Evolutionary conservation across 1,140 invertebrate species (phyloP).

Genomic region (Hesperophylax magnus): DNA sequence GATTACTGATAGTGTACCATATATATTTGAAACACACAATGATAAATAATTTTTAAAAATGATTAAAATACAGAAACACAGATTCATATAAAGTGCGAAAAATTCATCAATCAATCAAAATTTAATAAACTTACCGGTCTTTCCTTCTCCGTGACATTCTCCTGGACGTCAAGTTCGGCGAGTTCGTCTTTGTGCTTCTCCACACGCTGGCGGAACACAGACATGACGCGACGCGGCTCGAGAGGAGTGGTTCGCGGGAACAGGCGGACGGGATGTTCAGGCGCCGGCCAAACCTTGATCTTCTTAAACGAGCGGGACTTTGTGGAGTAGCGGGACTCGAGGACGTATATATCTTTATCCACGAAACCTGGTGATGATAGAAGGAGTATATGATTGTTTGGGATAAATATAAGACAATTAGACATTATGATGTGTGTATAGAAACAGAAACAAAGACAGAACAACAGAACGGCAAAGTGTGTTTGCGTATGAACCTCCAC

Average conservation of each 20-base stretch:
- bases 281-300: constrained; percentile 89
- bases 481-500: too few species aligned
- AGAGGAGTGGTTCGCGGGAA: constrained; percentile 66
- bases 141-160: constrained; percentile 84
- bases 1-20: too few species aligned
- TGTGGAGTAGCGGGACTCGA: constrained; percentile 94
- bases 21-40: too few species aligned
- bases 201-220: constrained; percentile 92
- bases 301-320: constrained; percentile 92
- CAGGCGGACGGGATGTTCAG: constrained; percentile 61
- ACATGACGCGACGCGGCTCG: constrained; percentile 89
- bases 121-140: constrained; percentile 75
- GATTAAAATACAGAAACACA: too few species aligned
- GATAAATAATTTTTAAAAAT: too few species aligned
- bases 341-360: constrained; percentile 97
- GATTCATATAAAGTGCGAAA: too few species aligned
- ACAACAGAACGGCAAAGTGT: too few species aligned
- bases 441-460: too few species aligned
- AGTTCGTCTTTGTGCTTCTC: constrained; percentile 93
- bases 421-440: too few species aligned
- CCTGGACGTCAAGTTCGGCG: constrained; percentile 86
- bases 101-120: background rate
- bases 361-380: constrained; percentile 73
- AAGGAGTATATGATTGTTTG: background rate
- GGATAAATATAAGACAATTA: constrained; percentile 33